Percentiles rank a stretch among this genome's conserved stretches.
Conservation (phyloP, 1,140 invertebrate genomes). For the Halyomorpha halys region DNA sequence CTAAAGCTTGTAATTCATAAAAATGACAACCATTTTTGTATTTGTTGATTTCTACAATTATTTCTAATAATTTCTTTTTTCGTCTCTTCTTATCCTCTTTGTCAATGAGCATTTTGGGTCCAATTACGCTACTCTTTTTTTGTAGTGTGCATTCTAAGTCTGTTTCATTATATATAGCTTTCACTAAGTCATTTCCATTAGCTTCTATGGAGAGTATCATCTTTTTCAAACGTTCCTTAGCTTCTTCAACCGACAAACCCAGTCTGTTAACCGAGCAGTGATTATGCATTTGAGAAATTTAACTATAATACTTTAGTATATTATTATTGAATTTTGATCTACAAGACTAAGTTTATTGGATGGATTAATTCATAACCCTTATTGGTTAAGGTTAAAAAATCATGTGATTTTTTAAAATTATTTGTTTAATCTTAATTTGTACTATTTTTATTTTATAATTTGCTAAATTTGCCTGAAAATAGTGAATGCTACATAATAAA, state of each 20-base stretch:
- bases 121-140: neutral
- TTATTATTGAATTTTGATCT: too few relatives aligned
- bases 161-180: neutral
- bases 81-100: neutral
- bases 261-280: neutral
- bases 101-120: neutral
- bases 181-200: neutral
- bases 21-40: neutral
- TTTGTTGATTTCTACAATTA: neutral
- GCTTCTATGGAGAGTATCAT: neutral
- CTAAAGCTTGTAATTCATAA: neutral
- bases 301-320: too few relatives aligned
- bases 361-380: too few relatives aligned
- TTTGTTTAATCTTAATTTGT: too few relatives aligned
- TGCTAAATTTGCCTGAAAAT: too few relatives aligned
- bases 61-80: neutral
- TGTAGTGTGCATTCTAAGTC: neutral
- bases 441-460: too few relatives aligned
- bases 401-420: too few relatives aligned
- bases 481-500: too few relatives aligned
- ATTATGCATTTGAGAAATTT: neutral
- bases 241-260: neutral
- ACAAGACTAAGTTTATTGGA: too few relatives aligned
- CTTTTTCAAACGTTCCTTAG: conserved; percentile 1
- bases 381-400: too few relatives aligned